These are phyloP conservation scores for Ennomos erosarius DNA, from an alignment of 2,888 invertebrate species.

Conservation along the genomic window DNA sequence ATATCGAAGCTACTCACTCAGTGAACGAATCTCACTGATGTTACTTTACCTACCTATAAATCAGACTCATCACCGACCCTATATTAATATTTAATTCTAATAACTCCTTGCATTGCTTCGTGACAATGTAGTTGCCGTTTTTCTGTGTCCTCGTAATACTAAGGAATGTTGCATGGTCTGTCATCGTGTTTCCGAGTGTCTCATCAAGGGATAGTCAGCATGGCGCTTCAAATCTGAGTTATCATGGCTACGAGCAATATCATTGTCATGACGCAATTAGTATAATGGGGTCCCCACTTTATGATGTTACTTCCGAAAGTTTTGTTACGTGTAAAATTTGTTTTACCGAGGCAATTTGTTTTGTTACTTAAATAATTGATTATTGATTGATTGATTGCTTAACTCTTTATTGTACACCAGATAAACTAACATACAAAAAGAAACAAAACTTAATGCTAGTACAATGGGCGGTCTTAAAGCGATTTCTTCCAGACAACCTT, in stretches of 20 bases:
- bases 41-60: too few species aligned
- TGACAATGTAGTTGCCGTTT: constrained; percentile 84
- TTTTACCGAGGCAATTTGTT: constrained; percentile 5
- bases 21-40: too few species aligned
- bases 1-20: too few species aligned
- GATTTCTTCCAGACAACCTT: too few species aligned
- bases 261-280: constrained; percentile 84
- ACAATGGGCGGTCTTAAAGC: too few species aligned
- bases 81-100: constrained; percentile 39
- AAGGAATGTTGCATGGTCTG: constrained; percentile 76
- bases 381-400: too few species aligned
- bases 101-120: constrained; percentile 78
- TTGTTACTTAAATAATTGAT: background rate
- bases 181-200: constrained; percentile 31
- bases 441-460: too few species aligned
- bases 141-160: constrained; percentile 65
- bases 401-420: too few species aligned
- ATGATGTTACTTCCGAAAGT: constrained; percentile 24
- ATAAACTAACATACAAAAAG: too few species aligned
- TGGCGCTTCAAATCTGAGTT: constrained; percentile 65
- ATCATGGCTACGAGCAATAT: constrained; percentile 83
- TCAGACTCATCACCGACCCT: constrained; percentile 49
- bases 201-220: constrained; percentile 66
- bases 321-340: constrained; percentile 5
- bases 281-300: constrained; percentile 68